Base-by-base conservation (phyloP, 2,888 invertebrate species). In the Erebia palarica region DNA sequence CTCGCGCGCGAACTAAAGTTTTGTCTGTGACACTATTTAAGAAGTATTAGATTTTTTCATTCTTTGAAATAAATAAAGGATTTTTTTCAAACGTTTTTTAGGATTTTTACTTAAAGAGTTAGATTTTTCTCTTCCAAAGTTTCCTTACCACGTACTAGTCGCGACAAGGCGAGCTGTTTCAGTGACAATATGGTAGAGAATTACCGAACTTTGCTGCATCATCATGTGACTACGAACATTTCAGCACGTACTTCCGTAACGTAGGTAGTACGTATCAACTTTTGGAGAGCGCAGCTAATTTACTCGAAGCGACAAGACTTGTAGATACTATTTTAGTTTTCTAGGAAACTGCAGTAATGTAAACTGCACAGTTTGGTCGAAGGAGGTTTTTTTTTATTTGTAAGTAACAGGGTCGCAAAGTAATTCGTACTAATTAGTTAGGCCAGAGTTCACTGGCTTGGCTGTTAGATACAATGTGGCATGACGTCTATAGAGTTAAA, bases 231-330 rank as follows among this genome's bases (percentile, higher is more conserved):
- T 63, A 21, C 13, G 61, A 8, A 47, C 63, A 63, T 63, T 21
- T 63, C 21, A 18, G 21, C 63, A 63, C 49, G 63, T 49, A 63
- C 18, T 16, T 49, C 9, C 47, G 44, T 44, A 58, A 58, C 27
- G 36, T 27, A 58, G 47, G 11, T 13, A 47, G 47, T 47, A 61
- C 47, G 18, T 21, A 18, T 5, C 47, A 8, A 61, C 21, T 21
- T 63, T 63, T 11, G 49, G 21, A 63, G 21, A 18, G 63, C 63
- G 7, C 7, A 49, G 49, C 63, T 63, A 63, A 63, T 63, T 63
- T 63, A 21, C 7, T 42, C 18, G 49, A 1, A 60, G 16, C 44
- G 60, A 49, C 44, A 47, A 44, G 16, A 60, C 61, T 61, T n/a
- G 61, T 13, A 14, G 61, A 49, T 13, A 63, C 11, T 16, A 8